Evolutionary conservation across 2,113 vertebrate genomes (phyloP).

Genomic region (Brachyhypopomus gauderio): DNA sequence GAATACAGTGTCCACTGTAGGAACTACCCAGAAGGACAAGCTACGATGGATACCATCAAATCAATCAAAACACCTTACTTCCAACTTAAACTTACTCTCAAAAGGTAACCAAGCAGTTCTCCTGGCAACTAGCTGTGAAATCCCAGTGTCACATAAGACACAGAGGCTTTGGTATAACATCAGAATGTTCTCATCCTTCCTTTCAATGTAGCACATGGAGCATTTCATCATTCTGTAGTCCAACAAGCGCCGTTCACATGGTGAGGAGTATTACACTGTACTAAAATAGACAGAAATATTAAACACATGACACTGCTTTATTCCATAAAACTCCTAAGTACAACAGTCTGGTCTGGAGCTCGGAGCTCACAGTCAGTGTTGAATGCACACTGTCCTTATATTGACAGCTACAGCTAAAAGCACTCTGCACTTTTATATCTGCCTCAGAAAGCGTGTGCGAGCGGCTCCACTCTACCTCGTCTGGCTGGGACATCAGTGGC

Average conservation of each 20-base stretch:
- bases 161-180: neutral
- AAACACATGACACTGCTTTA: conserved; percentile 22
- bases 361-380: neutral
- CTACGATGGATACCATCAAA: neutral
- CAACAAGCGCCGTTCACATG: neutral
- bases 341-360: conserved; percentile 5
- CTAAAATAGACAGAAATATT: neutral
- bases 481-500: conserved; percentile 36
- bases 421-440: conserved; percentile 33
- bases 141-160: neutral
- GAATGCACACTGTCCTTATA: conserved; percentile 26
- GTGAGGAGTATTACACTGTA: neutral
- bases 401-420: conserved; percentile 51
- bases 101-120: neutral
- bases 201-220: neutral
- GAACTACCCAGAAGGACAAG: no score
- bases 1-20: no score
- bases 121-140: neutral
- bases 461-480: conserved; percentile 32
- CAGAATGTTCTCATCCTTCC: neutral
- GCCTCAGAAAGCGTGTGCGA: conserved; percentile 38
- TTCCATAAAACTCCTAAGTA: conserved; percentile 21
- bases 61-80: no score
- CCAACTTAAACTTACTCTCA: neutral
- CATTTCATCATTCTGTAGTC: conserved; percentile 2